These are phyloP conservation scores for Philereme transversata DNA, from an alignment of 2,888 invertebrate genomes.

Conservation along the genomic window DNA sequence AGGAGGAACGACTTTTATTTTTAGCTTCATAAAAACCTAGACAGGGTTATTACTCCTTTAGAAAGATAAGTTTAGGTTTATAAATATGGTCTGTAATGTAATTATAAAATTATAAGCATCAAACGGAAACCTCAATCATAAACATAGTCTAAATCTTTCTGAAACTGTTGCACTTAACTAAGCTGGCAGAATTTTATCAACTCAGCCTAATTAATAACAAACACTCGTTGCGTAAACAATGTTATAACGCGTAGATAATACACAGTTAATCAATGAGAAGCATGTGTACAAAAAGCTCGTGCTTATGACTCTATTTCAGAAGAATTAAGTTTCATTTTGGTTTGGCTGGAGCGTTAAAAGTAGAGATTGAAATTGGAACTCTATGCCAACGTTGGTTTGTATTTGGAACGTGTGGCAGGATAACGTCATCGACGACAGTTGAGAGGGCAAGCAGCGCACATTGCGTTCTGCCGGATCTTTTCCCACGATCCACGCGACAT, in stretches of 20 bases:
- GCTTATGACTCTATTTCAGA: neutral
- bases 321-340: slow-evolving; percentile 2
- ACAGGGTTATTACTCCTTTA: slow-evolving; percentile 13
- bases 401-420: slow-evolving; percentile 42
- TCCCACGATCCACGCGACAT: slow-evolving; percentile 82
- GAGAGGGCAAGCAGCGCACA: slow-evolving; percentile 63
- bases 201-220: slow-evolving; percentile 45
- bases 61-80: slow-evolving; percentile 9
- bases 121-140: too few relatives aligned
- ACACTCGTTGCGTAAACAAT: slow-evolving; percentile 54
- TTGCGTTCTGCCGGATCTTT: slow-evolving; percentile 74
- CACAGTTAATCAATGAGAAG: slow-evolving; percentile 66
- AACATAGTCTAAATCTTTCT: too few relatives aligned
- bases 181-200: too few relatives aligned
- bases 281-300: slow-evolving; percentile 60
- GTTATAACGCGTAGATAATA: slow-evolving; percentile 69
- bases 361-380: slow-evolving; percentile 47
- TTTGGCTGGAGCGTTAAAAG: slow-evolving; percentile 4
- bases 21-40: slow-evolving; percentile 33
- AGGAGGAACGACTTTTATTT: slow-evolving; percentile 52
- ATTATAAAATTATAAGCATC: too few relatives aligned
- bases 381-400: slow-evolving; percentile 41
- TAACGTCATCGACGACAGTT: slow-evolving; percentile 60
- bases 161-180: too few relatives aligned
- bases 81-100: neutral